Conservation (phyloP, 1,140 invertebrate genomes). For the Chelonus insularis region DNA sequence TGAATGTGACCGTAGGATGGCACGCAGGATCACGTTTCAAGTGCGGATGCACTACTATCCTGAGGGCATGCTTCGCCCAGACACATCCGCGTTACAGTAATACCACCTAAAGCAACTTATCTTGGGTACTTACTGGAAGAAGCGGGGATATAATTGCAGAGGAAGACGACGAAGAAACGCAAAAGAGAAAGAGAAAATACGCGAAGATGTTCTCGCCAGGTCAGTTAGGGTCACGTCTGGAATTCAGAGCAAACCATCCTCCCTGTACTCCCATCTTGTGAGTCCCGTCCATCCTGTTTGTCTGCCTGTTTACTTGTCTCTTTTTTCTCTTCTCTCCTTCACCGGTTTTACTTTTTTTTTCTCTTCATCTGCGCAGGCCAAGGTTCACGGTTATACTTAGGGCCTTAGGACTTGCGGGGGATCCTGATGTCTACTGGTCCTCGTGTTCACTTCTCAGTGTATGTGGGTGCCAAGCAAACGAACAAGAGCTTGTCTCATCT, state of each 20-base stretch:
- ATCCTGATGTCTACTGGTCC: slow-evolving; percentile 4
- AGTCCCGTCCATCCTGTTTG: slow-evolving; percentile 21
- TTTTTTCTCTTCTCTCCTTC: slow-evolving; percentile 18
- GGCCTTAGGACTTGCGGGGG: slow-evolving; percentile 1
- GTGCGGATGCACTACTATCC: not conserved
- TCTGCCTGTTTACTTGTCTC: slow-evolving; percentile 28
- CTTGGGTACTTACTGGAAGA: slow-evolving; percentile 30
- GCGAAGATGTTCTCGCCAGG: slow-evolving; percentile 57
- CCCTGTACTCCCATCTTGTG: slow-evolving; percentile 26
- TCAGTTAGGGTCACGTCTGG: slow-evolving; percentile 59
- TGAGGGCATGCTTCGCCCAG: slow-evolving; percentile 15
- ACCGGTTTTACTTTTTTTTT: slow-evolving; percentile 8
- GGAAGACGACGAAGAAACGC: slow-evolving; percentile 21
- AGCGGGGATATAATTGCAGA: slow-evolving; percentile 47
- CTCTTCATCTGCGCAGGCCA: slow-evolving; percentile 25
- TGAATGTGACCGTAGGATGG: slow-evolving; percentile 10
- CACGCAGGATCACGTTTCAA: slow-evolving; percentile 3
- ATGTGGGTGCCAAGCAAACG: not conserved
- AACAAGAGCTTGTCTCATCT: slow-evolving; percentile 19
- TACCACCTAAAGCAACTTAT: slow-evolving; percentile 19
- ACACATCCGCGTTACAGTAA: slow-evolving; percentile 23
- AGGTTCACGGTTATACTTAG: not conserved
- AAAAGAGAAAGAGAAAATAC: slow-evolving; percentile 37
- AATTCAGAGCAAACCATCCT: slow-evolving; percentile 61
- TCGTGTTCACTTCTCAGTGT: not conserved